phyloP scores from a whole-genome alignment of 2,113 vertebrate genomes.

The Amphiprion percula region DNA sequence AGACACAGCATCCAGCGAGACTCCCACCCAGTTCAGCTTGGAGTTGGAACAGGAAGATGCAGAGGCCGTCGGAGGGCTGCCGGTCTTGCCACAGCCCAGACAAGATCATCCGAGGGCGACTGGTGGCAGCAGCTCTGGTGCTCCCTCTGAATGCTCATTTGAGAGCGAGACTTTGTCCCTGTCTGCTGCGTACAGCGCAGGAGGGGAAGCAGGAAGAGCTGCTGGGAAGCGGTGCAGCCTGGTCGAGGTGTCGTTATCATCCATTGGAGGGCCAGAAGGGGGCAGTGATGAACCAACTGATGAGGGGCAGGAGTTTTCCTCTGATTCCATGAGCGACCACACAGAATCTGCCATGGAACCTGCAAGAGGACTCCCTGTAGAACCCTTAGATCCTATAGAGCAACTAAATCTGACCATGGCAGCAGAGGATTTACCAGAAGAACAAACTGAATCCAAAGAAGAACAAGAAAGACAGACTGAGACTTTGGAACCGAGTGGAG shows the following conservation, averaged over 20 bases:
- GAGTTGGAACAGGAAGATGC: slow-evolving; percentile 79
- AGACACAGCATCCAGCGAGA: slow-evolving; percentile 82
- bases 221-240: slow-evolving; percentile 68
- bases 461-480: not conserved
- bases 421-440: not conserved
- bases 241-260: slow-evolving; percentile 84
- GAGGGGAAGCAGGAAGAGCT: slow-evolving; percentile 46
- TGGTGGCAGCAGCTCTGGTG: slow-evolving; percentile 79
- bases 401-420: slow-evolving; percentile 25
- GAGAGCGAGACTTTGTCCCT: slow-evolving; percentile 81
- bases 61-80: slow-evolving; percentile 42
- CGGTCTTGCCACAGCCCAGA: slow-evolving; percentile 20
- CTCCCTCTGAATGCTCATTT: slow-evolving; percentile 84
- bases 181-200: slow-evolving; percentile 60
- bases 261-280: slow-evolving; percentile 69
- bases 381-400: slow-evolving; percentile 31
- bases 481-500: slow-evolving; percentile 68
- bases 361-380: not conserved
- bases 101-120: slow-evolving; percentile 34
- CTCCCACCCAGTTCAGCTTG: slow-evolving; percentile 82
- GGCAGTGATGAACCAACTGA: slow-evolving; percentile 82
- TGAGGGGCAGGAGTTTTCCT: slow-evolving; percentile 80
- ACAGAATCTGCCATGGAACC: slow-evolving; percentile 70
- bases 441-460: slow-evolving; percentile 25
- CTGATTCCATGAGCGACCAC: slow-evolving; percentile 89